A percentile compares a stretch with the other conserved stretches of the same genome.
These are phyloP conservation scores for Patella caerulea DNA, from an alignment of 2,888 invertebrate genomes.

Conservation along the genomic window DNA sequence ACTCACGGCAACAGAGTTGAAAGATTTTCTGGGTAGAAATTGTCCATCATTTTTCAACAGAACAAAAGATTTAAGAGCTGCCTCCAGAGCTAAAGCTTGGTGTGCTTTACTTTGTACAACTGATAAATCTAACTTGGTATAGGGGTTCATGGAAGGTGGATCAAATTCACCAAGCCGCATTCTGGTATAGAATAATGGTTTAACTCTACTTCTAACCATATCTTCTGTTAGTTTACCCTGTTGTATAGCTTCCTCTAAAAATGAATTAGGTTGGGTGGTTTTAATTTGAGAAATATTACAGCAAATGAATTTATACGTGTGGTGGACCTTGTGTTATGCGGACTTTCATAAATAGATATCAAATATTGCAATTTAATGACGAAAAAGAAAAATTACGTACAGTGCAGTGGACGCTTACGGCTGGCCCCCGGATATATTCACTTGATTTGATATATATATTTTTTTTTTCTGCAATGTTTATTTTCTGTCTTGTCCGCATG, in stretches of 20 bases:
- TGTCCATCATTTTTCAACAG: constrained; percentile 50
- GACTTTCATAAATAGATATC: no score
- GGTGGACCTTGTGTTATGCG: no score
- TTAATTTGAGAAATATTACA: background rate
- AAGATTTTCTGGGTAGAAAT: constrained; percentile 37
- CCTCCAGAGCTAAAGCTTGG: constrained; percentile 40
- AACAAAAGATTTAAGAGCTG: constrained; percentile 56
- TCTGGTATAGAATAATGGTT: constrained; percentile 59
- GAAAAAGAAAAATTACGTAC: no score
- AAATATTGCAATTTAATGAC: no score
- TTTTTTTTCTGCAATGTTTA: no score
- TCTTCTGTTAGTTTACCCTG: constrained; percentile 41
- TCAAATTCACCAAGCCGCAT: constrained; percentile 66
- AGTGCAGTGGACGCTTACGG: no score
- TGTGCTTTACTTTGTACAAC: constrained; percentile 46
- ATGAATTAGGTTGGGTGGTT: background rate
- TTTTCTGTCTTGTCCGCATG: no score
- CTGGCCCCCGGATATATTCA: no score
- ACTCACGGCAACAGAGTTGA: constrained; percentile 39
- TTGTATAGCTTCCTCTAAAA: constrained; percentile 46
- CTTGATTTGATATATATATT: no score
- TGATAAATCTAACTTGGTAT: constrained; percentile 43
- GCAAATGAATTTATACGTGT: no score
- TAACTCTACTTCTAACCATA: constrained; percentile 46
- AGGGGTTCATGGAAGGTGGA: constrained; percentile 62